These are phyloP conservation scores for Atlantisia rogersi DNA, from an alignment of 2,113 vertebrate species.

Conservation along the genomic window DNA sequence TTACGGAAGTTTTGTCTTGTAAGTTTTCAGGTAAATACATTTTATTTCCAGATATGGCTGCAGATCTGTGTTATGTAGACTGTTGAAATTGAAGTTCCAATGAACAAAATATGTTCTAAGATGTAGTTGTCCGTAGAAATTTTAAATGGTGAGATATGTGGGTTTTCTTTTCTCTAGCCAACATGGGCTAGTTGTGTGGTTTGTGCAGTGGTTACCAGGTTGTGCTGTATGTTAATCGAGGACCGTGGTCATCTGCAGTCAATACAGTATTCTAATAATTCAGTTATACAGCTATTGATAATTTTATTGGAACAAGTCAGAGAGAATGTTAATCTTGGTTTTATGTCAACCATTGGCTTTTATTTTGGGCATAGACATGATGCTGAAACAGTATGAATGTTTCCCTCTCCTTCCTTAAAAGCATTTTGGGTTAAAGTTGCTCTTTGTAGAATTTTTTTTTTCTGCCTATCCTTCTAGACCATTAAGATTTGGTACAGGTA, in stretches of 20 bases:
- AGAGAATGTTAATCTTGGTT: background rate
- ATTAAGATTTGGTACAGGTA: background rate
- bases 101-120: background rate
- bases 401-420: background rate
- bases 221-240: background rate
- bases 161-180: background rate
- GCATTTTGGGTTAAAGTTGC: background rate
- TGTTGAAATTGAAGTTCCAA: background rate
- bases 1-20: background rate
- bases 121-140: background rate
- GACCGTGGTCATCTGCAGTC: background rate
- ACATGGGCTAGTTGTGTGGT: background rate
- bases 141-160: background rate
- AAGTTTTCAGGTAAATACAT: background rate
- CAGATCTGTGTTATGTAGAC: background rate
- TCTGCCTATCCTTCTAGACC: background rate
- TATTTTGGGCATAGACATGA: background rate
- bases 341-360: background rate
- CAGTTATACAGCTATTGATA: background rate
- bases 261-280: background rate
- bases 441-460: background rate
- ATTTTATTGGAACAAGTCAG: background rate
- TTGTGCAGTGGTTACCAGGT: background rate
- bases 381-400: background rate
- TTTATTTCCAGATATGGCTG: background rate